A percentile compares a stretch with the other conserved stretches of the same genome.
Conservation (phyloP, 2,888 invertebrate species). For the Rhopalosiphum nymphaeae region DNA sequence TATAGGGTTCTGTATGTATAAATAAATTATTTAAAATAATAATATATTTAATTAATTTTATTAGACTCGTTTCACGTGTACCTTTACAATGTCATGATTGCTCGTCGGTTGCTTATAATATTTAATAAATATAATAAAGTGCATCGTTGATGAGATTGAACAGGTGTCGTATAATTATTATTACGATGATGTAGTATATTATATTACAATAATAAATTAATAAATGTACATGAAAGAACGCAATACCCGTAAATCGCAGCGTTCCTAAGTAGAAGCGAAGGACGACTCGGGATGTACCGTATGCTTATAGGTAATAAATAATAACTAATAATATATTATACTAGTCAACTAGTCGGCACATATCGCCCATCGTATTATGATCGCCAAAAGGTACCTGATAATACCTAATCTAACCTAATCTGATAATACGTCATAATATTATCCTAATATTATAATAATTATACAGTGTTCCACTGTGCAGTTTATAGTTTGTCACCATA, state of each 20-base stretch:
- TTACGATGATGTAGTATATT: not conserved
- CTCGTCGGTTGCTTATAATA: not conserved
- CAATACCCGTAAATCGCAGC: not conserved
- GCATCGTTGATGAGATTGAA: not conserved
- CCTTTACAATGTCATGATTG: not conserved
- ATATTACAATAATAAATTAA: not conserved
- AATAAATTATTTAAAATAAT: no score
- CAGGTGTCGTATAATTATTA: not conserved
- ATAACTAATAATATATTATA: no score
- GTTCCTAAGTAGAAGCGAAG: not conserved
- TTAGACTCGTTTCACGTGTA: not conserved
- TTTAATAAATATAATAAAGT: not conserved
- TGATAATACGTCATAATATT: no score
- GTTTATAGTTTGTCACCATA: not conserved
- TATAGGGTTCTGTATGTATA: not conserved
- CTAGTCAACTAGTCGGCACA: no score
- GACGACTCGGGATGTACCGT: not conserved
- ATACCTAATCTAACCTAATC: no score
- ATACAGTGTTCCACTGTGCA: not conserved
- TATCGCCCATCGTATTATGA: no score
- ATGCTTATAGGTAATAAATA: not conserved
- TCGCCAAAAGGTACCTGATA: no score
- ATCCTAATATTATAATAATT: no score
- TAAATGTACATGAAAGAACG: not conserved
- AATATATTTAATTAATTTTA: not conserved